Conservation (phyloP, 2,113 vertebrate genomes). For the Tupaia tana region DNA sequence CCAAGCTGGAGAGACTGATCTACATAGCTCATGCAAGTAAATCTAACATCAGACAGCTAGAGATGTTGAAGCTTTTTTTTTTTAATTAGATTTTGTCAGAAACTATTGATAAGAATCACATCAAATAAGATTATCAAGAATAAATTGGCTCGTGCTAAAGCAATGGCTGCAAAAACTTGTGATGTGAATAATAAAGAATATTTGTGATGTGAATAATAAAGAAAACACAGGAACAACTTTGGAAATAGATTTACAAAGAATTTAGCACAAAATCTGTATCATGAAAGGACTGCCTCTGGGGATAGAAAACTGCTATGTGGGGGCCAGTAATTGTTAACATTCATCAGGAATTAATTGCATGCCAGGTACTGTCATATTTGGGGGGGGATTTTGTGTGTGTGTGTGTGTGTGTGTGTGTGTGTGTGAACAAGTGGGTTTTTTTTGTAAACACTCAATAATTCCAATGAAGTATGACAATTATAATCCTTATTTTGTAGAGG, state of each 20-base stretch:
- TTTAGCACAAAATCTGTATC: not conserved
- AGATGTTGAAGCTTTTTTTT: not conserved
- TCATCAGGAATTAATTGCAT: not conserved
- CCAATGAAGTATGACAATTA: not conserved
- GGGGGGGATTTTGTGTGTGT: too few relatives aligned
- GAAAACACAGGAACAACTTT: not conserved
- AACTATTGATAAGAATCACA: conserved; percentile 30
- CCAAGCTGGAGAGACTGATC: not conserved
- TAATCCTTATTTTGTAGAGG: not conserved
- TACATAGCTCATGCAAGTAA: not conserved
- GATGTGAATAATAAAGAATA: conserved; percentile 17
- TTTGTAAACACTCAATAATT: not conserved
- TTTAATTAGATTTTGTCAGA: conserved; percentile 12
- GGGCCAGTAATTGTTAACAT: not conserved
- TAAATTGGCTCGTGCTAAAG: conserved; percentile 20
- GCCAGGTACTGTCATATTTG: not conserved
- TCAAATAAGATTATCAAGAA: conserved; percentile 54
- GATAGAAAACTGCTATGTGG: not conserved
- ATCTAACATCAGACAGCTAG: not conserved
- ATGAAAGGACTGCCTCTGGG: not conserved
- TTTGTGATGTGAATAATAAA: conserved; percentile 25
- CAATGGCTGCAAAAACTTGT: conserved; percentile 17
- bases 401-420: not conserved
- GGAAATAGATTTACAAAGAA: not conserved
- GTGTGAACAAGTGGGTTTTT: not conserved